These are phyloP conservation scores for Darevskia nairensis DNA, from an alignment of 2,797 vertebrate genomes.

Conservation along the genomic window DNA sequence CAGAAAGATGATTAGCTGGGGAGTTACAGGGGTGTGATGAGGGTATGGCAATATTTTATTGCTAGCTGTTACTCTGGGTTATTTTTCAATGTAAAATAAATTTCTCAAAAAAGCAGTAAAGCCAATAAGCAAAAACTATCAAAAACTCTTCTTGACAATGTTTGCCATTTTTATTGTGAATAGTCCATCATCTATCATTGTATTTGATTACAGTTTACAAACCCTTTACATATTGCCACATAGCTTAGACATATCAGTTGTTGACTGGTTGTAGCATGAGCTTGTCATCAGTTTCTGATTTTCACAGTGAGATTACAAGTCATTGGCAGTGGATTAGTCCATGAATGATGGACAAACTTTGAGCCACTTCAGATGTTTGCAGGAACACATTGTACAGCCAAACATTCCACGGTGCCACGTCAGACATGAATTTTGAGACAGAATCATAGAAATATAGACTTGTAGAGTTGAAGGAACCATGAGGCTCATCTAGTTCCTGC, in stretches of 20 bases:
- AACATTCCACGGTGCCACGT: too few species aligned
- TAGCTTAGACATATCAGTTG: background rate
- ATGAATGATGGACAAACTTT: background rate
- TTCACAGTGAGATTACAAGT: background rate
- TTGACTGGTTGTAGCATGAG: background rate
- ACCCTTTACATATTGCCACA: too few species aligned
- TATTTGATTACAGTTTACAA: background rate
- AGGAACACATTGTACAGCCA: too few species aligned
- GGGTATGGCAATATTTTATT: background rate
- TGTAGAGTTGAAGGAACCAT: too few species aligned
- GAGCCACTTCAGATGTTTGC: too few species aligned
- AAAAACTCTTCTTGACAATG: background rate
- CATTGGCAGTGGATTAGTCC: background rate
- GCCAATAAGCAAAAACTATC: background rate
- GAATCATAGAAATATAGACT: too few species aligned
- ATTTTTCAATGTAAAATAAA: background rate
- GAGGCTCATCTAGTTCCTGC: too few species aligned
- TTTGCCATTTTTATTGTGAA: background rate
- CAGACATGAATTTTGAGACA: background rate
- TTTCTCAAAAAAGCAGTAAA: background rate
- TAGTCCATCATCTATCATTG: too few species aligned
- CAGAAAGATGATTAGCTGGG: background rate
- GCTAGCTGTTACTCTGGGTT: background rate
- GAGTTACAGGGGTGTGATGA: background rate
- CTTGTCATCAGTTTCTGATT: background rate